Base-by-base conservation (phyloP, 2,888 invertebrate species). In the Germaria angustata region DNA sequence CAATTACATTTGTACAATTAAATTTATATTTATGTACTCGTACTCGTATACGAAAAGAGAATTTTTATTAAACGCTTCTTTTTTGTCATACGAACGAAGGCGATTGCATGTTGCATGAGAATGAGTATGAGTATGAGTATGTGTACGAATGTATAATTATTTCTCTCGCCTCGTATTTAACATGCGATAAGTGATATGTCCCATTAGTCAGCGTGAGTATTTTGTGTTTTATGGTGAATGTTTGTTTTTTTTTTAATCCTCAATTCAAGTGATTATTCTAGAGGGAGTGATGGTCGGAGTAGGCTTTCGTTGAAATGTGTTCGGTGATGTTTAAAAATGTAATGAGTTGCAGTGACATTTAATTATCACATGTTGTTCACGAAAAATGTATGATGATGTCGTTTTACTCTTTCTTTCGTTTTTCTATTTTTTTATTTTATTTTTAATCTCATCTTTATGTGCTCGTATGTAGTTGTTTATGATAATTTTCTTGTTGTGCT, bases 301-400 rank as follows among this genome's bases (percentile, higher is more conserved):
- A 65, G 69, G 68, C 46, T 17, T 55, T 44, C 20, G 22, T 55
- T 69, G 41, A 41, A 63, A 32, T 24, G 28, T 69, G 59, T 71
- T 82, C 59, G 66, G 36, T 75, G 73, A 65, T 81, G 75, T 75
- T 82, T 79, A 69, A 75, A 65, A 76, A 63, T 69, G 69, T 75
- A 75, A 75, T 63, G 68, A 80, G 69, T 75, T 81, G 77, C 81
- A 81, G 73, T 81, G 81, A 81, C 81, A 78, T 81, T 81, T 81
- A 81, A 81, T 81, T 81, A 81, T 81, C 81, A 81, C 81, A 78
- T 69, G 44, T 77, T 69, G 24, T 53, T 20, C 41, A 44, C 24
- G 13, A 44, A 59, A 53, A 59, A 17, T 61, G n/a, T 77, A 59
- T 76, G 72, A 55, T 68, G 44, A 22, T 75, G 75, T 44, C 72